Evolutionary conservation across 2,888 invertebrate species (phyloP), one percentile per base, ranked within the genome.

Genomic region (Harpalus rubripes): DNA sequence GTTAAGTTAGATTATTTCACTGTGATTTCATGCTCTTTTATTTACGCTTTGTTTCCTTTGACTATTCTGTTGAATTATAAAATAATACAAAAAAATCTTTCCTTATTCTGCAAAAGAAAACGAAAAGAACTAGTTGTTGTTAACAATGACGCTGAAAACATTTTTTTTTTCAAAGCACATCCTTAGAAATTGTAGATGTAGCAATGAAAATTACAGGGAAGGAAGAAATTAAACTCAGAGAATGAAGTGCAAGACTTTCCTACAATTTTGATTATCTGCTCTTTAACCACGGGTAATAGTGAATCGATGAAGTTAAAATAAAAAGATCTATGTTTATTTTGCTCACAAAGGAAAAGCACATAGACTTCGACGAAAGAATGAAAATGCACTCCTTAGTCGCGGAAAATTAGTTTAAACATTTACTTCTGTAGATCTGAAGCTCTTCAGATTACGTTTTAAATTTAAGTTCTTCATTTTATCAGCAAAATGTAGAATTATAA

Each of bases 221-320:
- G 44, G 44, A 52, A 52, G 44, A 52, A 52, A 52, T 52, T 52
- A 52, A 0, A 52, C 10, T 5, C 44, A 10, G 12, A 52, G 44
- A 52, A 12, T 12, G 10, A 52, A 52, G 8, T 52, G 44, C 10
- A 52, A 52, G 5, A 8, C 44, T 52, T 52, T 52, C 44, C 44
- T 52, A 52, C 44, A 52, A 52, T 52, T 52, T 52, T 52, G 44
- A 52, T 52, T 52, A 52, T 52, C 44, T 52, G 44, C 44, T 52
- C 44, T 52, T 52, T 52, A 52, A 52, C 44, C 44, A 12, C 44
- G 44, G 44, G 44, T 52, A 52, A 52, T 52, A 52, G 44, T 52
- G 12, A 52, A 52, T 52, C 44, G 44, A 52, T 52, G 44, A 52
- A 52, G 44, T 52, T 52, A 52, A 52, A 12, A 52, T 52, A 52